phyloP scores from a whole-genome alignment of 2,797 vertebrate genomes.

The Cirrhinus mrigala region DNA sequence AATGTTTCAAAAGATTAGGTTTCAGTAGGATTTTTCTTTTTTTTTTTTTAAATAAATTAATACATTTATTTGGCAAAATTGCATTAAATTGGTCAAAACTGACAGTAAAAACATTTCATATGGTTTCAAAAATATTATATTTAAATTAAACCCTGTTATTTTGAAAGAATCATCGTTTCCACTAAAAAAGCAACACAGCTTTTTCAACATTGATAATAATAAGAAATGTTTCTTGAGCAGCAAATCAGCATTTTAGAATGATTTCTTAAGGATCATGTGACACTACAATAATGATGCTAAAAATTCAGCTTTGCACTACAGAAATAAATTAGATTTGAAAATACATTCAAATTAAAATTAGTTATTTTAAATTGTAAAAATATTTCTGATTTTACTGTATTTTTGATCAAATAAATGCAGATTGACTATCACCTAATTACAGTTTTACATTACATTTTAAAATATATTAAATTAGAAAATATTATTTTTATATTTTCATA shows the following conservation, averaged over 20 bases:
- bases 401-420: not conserved
- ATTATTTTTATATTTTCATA: not conserved
- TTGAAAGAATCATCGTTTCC: not conserved
- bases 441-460: not conserved
- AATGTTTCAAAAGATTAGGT: no score
- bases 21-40: no score
- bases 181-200: not conserved
- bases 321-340: not conserved
- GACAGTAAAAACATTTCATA: not conserved
- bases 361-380: not conserved
- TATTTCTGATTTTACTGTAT: not conserved
- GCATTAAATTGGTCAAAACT: no score
- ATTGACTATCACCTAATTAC: not conserved
- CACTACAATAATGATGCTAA: not conserved
- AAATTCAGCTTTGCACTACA: not conserved
- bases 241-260: not conserved
- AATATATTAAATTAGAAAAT: not conserved
- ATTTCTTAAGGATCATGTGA: not conserved
- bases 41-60: no score
- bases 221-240: not conserved
- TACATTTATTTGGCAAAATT: no score
- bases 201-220: not conserved
- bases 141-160: not conserved
- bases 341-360: not conserved
- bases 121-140: not conserved